Conservation (phyloP, 2,797 vertebrate species). For the Pangasius krempfi region DNA sequence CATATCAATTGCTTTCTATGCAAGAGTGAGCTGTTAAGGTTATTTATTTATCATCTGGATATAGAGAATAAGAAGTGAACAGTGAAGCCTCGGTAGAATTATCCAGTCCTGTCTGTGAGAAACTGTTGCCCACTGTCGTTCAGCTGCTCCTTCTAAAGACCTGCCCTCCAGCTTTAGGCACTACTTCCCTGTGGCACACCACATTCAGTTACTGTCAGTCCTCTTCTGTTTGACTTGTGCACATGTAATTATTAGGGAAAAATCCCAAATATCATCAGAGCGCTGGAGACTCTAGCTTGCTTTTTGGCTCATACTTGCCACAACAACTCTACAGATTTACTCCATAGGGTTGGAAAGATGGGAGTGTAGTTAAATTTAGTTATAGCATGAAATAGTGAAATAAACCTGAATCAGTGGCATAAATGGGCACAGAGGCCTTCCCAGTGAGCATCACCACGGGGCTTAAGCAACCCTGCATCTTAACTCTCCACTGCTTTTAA, state of each 20-base stretch:
- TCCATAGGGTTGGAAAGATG: slow-evolving; percentile 8
- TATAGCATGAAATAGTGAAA: slow-evolving; percentile 64
- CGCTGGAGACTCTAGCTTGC: background rate
- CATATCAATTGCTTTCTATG: slow-evolving; percentile 32
- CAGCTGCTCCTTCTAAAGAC: slow-evolving; percentile 45
- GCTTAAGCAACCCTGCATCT: slow-evolving; percentile 64
- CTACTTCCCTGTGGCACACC: background rate
- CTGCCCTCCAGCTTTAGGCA: background rate
- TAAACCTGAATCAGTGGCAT: slow-evolving; percentile 64
- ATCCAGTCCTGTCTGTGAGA: background rate
- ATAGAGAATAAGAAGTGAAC: slow-evolving; percentile 71
- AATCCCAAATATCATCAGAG: slow-evolving; percentile 18
- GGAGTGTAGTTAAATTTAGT: slow-evolving; percentile 14
- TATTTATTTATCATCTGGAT: slow-evolving; percentile 76
- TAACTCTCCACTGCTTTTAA: slow-evolving; percentile 73
- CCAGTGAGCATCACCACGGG: slow-evolving; percentile 65
- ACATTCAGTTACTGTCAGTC: background rate
- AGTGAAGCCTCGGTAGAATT: slow-evolving; percentile 67
- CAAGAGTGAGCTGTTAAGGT: slow-evolving; percentile 65
- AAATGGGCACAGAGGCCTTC: slow-evolving; percentile 62
- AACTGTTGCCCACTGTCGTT: slow-evolving; percentile 42
- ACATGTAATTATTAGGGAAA: slow-evolving; percentile 13
- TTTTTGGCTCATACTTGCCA: background rate
- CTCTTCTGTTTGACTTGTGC: slow-evolving; percentile 2
- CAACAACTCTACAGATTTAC: background rate